Evolutionary conservation across 2,797 vertebrate species (phyloP), one percentile per base, ranked within the genome.

Genomic region (Gallinago stenura): DNA sequence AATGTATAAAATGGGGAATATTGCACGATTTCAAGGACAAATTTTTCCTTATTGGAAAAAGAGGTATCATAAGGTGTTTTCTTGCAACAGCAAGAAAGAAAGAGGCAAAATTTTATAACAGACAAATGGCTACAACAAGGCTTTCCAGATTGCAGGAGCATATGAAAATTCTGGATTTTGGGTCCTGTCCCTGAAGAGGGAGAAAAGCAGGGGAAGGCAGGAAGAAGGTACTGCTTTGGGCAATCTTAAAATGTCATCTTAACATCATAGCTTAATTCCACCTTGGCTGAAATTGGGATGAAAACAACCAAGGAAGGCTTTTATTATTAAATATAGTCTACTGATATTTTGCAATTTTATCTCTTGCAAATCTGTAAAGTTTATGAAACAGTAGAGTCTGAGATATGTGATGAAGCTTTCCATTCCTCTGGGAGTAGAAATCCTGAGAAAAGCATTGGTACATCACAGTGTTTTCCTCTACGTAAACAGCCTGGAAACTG

Each of bases 211-310:
- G 37, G 15, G 12, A 78, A 79, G 7, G 18, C 18, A 71, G 28
- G 28, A 66, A 56, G 35, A 71, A 73, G 30, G 3, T 51, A 15
- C 17, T 58, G 35, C 50, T 68, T 79, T 60, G 24, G 22, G 43
- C 26, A 53, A 10, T 20, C 41, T 73, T 70, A 54, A 83, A 89
- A 30, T 19, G 83, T 76, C 24, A 66, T 56, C 31, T 60, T 60
- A 57, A 68, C 20, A 30, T 50, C 17, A n/a, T 4, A 5, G 46
- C 8, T 81, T 56, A 73, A 76, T 80, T 62, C 8, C 4, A 51
- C 11, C 21, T 86, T 71, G 0, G 3, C 1, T 69, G 12, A 79
- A 57, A 82, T 0, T 10, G 6, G 3, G 4, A 54, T 56, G 45
- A 68, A 75, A 48, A 31, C 8, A 80, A 35, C 3, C 21, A 60